Percentiles rank a stretch among this genome's conserved stretches.
phyloP scores from a whole-genome alignment of 2,797 vertebrate species.

The Galaxias olidus region DNA sequence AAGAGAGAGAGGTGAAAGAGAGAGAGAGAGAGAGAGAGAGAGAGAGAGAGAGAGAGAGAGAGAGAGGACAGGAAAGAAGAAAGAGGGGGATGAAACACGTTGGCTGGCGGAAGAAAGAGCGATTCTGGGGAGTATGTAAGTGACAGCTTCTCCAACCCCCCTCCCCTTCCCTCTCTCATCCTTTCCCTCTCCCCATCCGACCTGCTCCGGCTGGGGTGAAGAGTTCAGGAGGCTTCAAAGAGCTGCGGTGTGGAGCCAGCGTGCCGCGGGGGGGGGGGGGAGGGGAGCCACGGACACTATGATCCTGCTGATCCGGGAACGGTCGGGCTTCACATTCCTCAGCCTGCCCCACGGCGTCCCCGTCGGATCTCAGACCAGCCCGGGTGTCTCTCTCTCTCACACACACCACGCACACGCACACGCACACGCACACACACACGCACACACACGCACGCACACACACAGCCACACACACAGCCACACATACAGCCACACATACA shows the following conservation, averaged over 20 bases:
- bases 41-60: slow-evolving; percentile 22
- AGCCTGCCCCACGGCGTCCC: too few relatives aligned
- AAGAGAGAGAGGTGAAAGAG: slow-evolving; percentile 39
- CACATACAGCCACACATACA: too few relatives aligned
- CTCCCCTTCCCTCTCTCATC: slow-evolving; percentile 50
- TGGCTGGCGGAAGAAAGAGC: too few relatives aligned
- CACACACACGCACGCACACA: too few relatives aligned
- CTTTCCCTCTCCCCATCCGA: slow-evolving; percentile 68
- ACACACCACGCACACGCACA: too few relatives aligned
- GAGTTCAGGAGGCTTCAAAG: slow-evolving; percentile 80
- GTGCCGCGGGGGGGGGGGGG: slow-evolving; percentile 64
- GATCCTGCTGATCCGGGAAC: background rate
- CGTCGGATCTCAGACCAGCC: too few relatives aligned
- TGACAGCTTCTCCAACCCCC: slow-evolving; percentile 43
- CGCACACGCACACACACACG: too few relatives aligned
- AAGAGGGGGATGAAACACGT: slow-evolving; percentile 46
- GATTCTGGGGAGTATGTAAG: too few relatives aligned
- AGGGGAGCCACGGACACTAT: background rate
- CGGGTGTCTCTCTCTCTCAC: too few relatives aligned
- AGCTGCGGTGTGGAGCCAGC: slow-evolving; percentile 74
- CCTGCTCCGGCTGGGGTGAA: slow-evolving; percentile 80
- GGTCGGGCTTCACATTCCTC: too few relatives aligned
- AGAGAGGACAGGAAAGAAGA: too few relatives aligned
- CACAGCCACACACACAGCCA: too few relatives aligned
- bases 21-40: slow-evolving; percentile 44